Evolutionary conservation across 2,888 invertebrate species (phyloP), one percentile per base, ranked within the genome.

Genomic region (Metalampra italica): DNA sequence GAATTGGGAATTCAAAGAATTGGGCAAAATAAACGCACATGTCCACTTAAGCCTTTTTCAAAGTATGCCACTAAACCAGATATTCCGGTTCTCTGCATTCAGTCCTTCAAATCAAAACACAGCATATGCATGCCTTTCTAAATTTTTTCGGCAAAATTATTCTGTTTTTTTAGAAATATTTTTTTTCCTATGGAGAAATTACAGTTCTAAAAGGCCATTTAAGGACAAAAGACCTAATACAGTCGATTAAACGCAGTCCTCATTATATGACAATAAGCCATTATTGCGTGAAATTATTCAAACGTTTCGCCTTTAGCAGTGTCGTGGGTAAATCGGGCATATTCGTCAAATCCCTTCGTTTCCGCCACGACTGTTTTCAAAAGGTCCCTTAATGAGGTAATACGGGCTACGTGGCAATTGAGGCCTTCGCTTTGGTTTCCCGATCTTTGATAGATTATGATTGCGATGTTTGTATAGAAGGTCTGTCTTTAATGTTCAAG

Each of bases 321-420:
- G 52, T 53, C 54, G 40, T 50, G 53, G 32, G 53, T 12, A 54
- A 55, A 54, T 56, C 50, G 51, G 48, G 57, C 60, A 57, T 59
- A 64, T 62, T 62, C 61, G 60, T 60, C 59, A 55, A 52, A 55
- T 56, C 60, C 65, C 56, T 54, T 40, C 53, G 53, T 60, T 64
- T 63, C 60, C 66, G 55, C 59, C 37, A 57, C 51, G 64, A 46
- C 49, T 56, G 55, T 47, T 45, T 50, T 54, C 57, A 22, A 60
- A 64, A 62, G 56, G 59, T 44, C 9, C 50, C 42, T 42, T 60
- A 63, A 64, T 61, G 62, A 60, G 54, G 52, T 56, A 59, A 59
- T 58, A 49, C 48, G 46, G 47, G 37, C 43, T 43, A 48, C 51
- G 53, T 48, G 46, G 49, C 42, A 37, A 32, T 7, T 22, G n/a